Base-by-base conservation (phyloP, 1,140 invertebrate species). In the Drosophila albomicans region DNA sequence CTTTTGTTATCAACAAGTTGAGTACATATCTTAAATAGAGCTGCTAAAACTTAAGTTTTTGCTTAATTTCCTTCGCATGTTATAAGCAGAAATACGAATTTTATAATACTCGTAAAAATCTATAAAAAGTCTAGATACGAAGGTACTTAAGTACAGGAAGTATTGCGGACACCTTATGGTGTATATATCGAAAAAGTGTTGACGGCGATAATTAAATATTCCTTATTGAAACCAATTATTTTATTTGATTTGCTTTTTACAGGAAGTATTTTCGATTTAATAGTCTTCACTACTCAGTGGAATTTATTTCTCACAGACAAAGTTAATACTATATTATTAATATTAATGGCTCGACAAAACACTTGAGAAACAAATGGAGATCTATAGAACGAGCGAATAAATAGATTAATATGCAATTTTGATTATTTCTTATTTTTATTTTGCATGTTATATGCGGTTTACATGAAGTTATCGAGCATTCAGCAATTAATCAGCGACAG, bases 401-500 rank as follows among this genome's bases (percentile, higher is more conserved):
- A 67, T 54, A 61, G 54, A 73, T 73, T 73, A 61, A 57, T 68
- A 45, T 68, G 64, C 56, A 10, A 38, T 38, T 38, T 38, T 38
- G 7, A 46, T 45, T 73, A 58, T 41, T 49, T 65, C 30, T 72
- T 57, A 41, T 45, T 48, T 7, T 52, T 52, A 8, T 41, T 41
- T 41, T 41, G 7, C 35, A 38, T 41, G 11, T 32, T 52, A 30
- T 52, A 13, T 52, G 20, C 30, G 25, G 56, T 41, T 73, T 68
- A 68, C 70, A 73, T 58, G 46, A 46, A 67, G 54, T 46, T 73
- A 68, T 68, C 56, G 56, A 67, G 48, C 64, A 59, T 41, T 68
- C 56, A 58, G 70, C 64, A 68, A 73, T 73, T 73, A 73, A 73
- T 73, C 70, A 73, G 70, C 65, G 64, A 73, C 64, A 59, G 56